Conservation (phyloP, 2,113 vertebrate species). For the Tamias sibiricus region DNA sequence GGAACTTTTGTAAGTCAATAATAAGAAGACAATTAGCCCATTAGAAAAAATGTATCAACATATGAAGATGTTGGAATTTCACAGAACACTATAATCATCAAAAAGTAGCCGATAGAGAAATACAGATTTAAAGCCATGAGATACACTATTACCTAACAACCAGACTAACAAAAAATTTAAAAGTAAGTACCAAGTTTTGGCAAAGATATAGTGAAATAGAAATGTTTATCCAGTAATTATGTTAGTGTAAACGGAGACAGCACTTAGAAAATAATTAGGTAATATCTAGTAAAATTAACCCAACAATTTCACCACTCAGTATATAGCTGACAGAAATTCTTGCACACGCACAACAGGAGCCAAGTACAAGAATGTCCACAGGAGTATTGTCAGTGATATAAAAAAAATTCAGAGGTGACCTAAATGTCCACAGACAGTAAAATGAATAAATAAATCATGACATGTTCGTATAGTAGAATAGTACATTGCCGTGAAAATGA, state of each 20-base stretch:
- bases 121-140: constrained; percentile 24
- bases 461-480: neutral
- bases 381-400: neutral
- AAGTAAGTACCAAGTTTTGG: neutral
- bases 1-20: neutral
- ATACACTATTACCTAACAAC: neutral
- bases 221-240: neutral
- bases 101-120: constrained; percentile 50
- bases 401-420: neutral
- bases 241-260: neutral
- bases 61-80: neutral
- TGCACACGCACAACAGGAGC: neutral
- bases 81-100: constrained; percentile 19
- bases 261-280: neutral
- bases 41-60: constrained; percentile 26
- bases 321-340: neutral
- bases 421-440: neutral
- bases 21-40: constrained; percentile 29
- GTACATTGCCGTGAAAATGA: neutral
- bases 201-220: neutral
- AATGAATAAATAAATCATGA: neutral
- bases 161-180: neutral
- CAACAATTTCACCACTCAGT: neutral
- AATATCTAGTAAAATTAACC: neutral
- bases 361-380: neutral